Evolutionary conservation across 2,888 invertebrate species (phyloP), one percentile per base, ranked within the genome.

Genomic region (Acanthosepion lycidas): DNA sequence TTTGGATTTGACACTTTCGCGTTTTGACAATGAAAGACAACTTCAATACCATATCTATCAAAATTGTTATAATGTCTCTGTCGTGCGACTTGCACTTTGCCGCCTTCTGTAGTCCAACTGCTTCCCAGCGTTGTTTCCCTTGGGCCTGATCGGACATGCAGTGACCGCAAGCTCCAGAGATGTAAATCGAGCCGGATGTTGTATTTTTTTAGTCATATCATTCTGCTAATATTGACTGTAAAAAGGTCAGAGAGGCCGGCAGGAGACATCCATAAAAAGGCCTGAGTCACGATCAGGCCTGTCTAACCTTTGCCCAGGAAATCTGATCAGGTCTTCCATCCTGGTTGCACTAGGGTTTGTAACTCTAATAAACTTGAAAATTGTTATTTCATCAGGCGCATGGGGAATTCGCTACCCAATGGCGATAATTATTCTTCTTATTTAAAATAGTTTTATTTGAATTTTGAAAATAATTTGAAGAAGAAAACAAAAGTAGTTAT

Each of bases 171-270:
- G 12, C 78, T 78, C 78, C n/a, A 78, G 78, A 78, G 78, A 78
- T 78, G 78, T n/a, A 78, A 78, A 78, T 78, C 78, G 78, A 78
- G 78, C n/a, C 33, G 33, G 33, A 78, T n/a, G 15, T 78, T 78
- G n/a, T 33, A 33, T 78, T 78, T 15, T 78, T 78, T 78, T 78
- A 78, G 28, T 78, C 78, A 33, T 78, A 78, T 78, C 2, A 78
- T 78, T n/a, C 33, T 78, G 78, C 78, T 78, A n/a, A 78, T 78
- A 78, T 78, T 78, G 78, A 78, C 18, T n/a, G n/a, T n/a, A 78
- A 78, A 78, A 78, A 78, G 78, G 78, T 78, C 78, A 78, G 78
- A 78, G 78, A 33, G n/a, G n/a, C 78, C 78, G 33, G 78, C 78
- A 78, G 78, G n/a, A 33, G 78, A 78, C n/a, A 33, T 78, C 78